These are phyloP conservation scores for Apeira syringaria DNA, from an alignment of 2,888 invertebrate species.

Conservation along the genomic window DNA sequence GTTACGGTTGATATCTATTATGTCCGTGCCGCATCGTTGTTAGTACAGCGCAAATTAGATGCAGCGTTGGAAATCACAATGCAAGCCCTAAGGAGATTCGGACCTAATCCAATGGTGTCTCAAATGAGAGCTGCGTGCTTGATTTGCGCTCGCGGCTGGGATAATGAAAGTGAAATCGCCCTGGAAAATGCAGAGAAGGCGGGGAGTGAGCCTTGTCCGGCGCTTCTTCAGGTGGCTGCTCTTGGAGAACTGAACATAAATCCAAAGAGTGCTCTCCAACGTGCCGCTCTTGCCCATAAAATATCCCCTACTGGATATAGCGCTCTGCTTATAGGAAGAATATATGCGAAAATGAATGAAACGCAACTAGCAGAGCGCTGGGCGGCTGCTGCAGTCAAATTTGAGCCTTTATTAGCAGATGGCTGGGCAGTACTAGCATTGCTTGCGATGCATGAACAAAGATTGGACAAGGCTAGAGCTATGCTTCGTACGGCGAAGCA, in stretches of 20 bases:
- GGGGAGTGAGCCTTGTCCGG: slow-evolving; percentile 52
- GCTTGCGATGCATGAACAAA: slow-evolving; percentile 56
- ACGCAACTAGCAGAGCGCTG: slow-evolving; percentile 62
- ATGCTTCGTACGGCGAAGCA: slow-evolving; percentile 68
- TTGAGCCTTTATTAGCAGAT: slow-evolving; percentile 65
- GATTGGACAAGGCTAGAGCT: slow-evolving; percentile 55
- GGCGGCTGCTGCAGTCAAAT: slow-evolving; percentile 63
- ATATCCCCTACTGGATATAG: slow-evolving; percentile 60
- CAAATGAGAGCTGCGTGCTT: slow-evolving; percentile 65
- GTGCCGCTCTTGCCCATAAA: slow-evolving; percentile 67
- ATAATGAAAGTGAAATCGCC: slow-evolving; percentile 55
- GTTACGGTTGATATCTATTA: slow-evolving; percentile 53
- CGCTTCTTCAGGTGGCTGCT: slow-evolving; percentile 58
- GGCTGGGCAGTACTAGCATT: slow-evolving; percentile 71
- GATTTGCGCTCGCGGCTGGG: slow-evolving; percentile 53
- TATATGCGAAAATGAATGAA: slow-evolving; percentile 54
- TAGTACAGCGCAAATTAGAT: slow-evolving; percentile 49
- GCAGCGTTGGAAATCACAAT: slow-evolving; percentile 49
- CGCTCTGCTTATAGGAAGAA: slow-evolving; percentile 59
- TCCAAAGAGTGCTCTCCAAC: slow-evolving; percentile 56
- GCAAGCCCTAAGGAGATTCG: slow-evolving; percentile 51
- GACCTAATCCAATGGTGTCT: slow-evolving; percentile 59
- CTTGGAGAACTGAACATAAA: slow-evolving; percentile 45
- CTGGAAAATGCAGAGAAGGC: slow-evolving; percentile 54
- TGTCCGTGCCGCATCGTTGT: slow-evolving; percentile 55